Evolutionary conservation across 2,113 vertebrate species (phyloP), one percentile per base, ranked within the genome.

Genomic region (Syngnathoides biaculeatus): DNA sequence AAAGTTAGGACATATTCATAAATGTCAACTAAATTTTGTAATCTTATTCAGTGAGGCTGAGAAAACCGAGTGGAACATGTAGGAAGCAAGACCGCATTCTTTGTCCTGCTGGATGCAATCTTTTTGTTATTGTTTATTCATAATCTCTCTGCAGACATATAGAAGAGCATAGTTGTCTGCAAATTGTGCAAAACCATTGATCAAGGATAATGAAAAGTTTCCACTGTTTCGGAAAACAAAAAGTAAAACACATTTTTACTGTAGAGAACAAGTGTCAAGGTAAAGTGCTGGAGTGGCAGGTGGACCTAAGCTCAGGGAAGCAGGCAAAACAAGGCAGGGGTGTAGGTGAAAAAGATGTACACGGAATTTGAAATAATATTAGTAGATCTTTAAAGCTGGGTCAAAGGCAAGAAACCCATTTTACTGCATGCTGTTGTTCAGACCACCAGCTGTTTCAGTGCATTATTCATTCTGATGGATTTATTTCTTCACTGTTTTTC

Each of bases 391-490:
- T 17, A 62, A 69, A 73, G 53, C 26, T 68, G 61, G 73, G 22
- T 74, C 56, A 56, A 66, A 59, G 40, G 72, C 60, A 72, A 71
- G 69, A 60, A 80, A 79, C 80, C 73, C 47, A 2, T 73, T 67
- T 64, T 52, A 38, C 57, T 64, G 48, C 39, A 61, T 43, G 71
- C n/a, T 74, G 77, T 72, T 83, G 71, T 69, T 84, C 22, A 73
- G 69, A 64, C 43, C 70, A 69, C 69, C 84, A 85, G 82, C 81
- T 89, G 86, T 80, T 81, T 78, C 69, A 56, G 79, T 80, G 63
- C 64, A 78, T 83, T 78, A 87, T 82, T 86, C 67, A 82, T 78
- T 72, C 57, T 80, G 61, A 77, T 73, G 69, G 47, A 30, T 80
- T 56, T 22, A 40, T 80, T 82, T 86, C 77, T 79, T 80, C 10